These are phyloP conservation scores for Onchidella celtica DNA, from an alignment of 2,888 invertebrate genomes.

Conservation along the genomic window DNA sequence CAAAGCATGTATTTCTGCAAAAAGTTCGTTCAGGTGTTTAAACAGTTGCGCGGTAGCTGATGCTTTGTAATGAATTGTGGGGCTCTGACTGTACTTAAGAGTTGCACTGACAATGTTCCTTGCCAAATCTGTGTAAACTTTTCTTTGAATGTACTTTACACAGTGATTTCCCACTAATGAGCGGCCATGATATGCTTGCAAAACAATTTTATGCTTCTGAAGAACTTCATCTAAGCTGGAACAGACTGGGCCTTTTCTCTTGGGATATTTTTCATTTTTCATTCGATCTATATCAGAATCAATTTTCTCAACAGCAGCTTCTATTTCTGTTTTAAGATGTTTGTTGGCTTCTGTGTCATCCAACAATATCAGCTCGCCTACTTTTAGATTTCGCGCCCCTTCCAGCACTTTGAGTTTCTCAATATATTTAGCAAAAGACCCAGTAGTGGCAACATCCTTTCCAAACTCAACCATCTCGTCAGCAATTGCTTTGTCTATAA, in stretches of 20 bases:
- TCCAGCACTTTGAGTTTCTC: too few species aligned
- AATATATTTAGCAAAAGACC: background rate
- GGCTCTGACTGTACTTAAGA: too few species aligned
- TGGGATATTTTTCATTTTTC: background rate
- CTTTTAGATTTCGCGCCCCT: background rate
- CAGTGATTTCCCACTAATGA: conserved; percentile 1
- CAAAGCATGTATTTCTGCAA: too few species aligned
- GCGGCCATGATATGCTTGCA: conserved; percentile 5
- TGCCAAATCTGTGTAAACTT: too few species aligned
- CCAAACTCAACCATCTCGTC: background rate
- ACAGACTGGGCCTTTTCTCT: background rate
- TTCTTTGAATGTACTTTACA: background rate
- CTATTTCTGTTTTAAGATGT: background rate
- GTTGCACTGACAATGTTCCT: too few species aligned
- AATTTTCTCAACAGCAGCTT: background rate
- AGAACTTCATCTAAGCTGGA: background rate
- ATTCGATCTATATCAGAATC: background rate
- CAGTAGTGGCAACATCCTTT: background rate
- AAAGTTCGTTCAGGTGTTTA: too few species aligned
- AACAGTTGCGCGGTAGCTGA: too few species aligned
- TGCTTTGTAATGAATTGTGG: too few species aligned
- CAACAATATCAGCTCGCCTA: background rate
- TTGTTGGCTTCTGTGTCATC: background rate
- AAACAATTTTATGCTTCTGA: background rate
- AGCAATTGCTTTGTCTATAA: background rate